Evolutionary conservation across 64 coral and sea anemone species (phyloP).

Genomic region (Actinia tenebrosa): DNA sequence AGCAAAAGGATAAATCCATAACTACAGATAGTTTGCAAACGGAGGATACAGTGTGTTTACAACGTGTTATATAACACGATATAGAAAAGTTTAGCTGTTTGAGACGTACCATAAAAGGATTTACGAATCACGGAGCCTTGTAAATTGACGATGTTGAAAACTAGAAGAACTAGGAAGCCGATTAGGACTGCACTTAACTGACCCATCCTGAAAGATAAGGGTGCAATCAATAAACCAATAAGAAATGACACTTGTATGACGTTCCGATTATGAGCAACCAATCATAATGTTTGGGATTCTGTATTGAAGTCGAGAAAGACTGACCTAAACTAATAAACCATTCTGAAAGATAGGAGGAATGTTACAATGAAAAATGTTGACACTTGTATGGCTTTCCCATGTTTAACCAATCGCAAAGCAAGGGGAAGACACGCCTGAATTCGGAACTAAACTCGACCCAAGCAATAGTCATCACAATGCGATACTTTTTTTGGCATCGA

Average conservation of each 20-base stretch:
- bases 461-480: no score
- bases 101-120: neutral
- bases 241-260: neutral
- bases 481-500: no score
- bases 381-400: no score
- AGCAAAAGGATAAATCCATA: neutral
- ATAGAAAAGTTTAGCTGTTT: no score
- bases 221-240: neutral
- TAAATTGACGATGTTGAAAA: neutral
- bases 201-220: slow-evolving; percentile 1
- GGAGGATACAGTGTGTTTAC: neutral
- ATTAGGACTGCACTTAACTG: neutral
- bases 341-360: neutral
- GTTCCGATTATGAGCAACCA: neutral
- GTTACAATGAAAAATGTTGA: no score
- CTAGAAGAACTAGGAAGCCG: neutral
- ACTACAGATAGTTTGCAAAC: neutral
- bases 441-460: neutral
- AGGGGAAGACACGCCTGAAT: no score
- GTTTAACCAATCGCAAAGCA: no score
- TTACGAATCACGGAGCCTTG: neutral
- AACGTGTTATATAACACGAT: neutral
- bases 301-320: no score
- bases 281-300: neutral
- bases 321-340: no score